Evolutionary conservation across 2,797 vertebrate genomes (phyloP), one percentile per base, ranked within the genome.

Genomic region (Pelodytes ibericus): DNA sequence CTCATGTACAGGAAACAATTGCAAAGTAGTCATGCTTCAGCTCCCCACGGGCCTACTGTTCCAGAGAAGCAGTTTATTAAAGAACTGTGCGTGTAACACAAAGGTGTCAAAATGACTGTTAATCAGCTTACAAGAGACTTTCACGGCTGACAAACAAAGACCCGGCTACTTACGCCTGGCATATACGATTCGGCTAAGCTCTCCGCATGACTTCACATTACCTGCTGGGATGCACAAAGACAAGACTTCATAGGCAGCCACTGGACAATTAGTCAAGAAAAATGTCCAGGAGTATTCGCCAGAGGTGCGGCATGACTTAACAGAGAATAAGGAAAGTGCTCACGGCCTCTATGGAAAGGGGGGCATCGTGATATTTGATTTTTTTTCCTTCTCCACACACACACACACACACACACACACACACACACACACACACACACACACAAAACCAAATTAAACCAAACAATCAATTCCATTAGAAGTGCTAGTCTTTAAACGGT

Each of bases 261-360:
- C 80, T 75, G 81, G 71, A 58, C 64, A 81, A 84, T 77, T 81
- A 84, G 78, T 61, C 10, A 11, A 82, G 79, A 79, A 81, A 86
- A 88, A 83, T 80, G 39, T 82, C 51, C 61, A 57, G 31, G 30
- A 72, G 75, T 70, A 67, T 61, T 81, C 67, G 77, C 41, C 41
- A 44, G 41, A 44, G 18, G 15, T 44, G 57, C 76, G 20, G 74
- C 0, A 41, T 20, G 61, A 78, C 41, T 36, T 53, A 33, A n/a
- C 59, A 49, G 8, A 30, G 29, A 41, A 47, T 36, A 6, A 22
- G 11, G 7, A 22, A 64, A 3, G 20, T 39, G 11, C 33, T 47
- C 27, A 18, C 47, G 36, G n/a, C 36, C 25, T 65, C 20, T 36
- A 5, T 36, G n/a, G 15, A 26, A 47, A 47, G 1, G 15, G n/a